Base-by-base conservation (phyloP, 2,888 invertebrate genomes). In the Ypsolopha scabrella region DNA sequence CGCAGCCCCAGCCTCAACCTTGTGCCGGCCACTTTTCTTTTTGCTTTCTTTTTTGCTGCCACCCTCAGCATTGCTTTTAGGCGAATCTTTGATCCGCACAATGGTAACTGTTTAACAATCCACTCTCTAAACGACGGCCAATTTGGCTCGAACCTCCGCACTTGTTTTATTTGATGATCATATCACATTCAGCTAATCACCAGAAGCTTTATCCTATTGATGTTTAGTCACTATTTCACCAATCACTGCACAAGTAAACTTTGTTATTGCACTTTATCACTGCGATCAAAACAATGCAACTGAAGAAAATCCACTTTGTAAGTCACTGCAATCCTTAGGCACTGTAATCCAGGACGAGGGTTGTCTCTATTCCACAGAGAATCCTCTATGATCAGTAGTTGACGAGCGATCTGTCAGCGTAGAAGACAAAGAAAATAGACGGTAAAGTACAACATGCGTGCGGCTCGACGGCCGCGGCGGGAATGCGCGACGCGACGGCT, bases 41-140 rank as follows among this genome's bases (percentile, higher is more conserved):
- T 89, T 90, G 79, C 75, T 82, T 87, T 89, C 89, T 83, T 88
- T 87, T 83, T 87, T 87, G 83, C 87, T 78, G 77, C 86, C 70
- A 65, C 83, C 76, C 74, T 87, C 89, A 78, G 87, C 89, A 89
- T 89, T 87, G 75, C 76, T 87, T 72, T 87, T 87, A 67, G 87
- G 79, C 62, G 87, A 77, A 82, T 90, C 90, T 78, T 90, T 90
- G 76, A 90, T 87, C 82, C 90, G 87, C 90, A 90, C 90, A 87
- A 90, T 90, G 89, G 88, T 88, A 79, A 88, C 90, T 89, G 74
- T 61, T 58, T 41, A 35, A 24, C 24, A 24, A 4, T 24, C 24
- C 24, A 24, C 24, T 24, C 24, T 24, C 24, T 24, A 24, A 24
- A 24, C 24, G 4, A 24, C 24, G 24, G 24, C 2, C 24, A 24